These are phyloP conservation scores for Caenorhabditis becei DNA, from an alignment of 2,888 invertebrate species.

Conservation along the genomic window DNA sequence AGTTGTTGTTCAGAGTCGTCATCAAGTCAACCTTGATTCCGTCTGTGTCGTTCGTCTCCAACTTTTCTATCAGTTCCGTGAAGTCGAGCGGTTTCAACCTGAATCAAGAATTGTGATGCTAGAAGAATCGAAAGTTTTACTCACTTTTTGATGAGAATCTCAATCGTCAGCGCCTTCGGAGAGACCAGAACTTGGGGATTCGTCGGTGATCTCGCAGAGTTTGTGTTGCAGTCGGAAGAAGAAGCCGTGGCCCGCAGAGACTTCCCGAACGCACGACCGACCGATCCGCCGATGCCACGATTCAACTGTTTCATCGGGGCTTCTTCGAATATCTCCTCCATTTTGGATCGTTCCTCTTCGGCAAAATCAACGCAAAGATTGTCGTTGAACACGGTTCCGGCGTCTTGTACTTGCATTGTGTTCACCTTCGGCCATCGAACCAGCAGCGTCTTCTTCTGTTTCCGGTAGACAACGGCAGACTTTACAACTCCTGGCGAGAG, in stretches of 20 bases:
- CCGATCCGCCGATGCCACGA: constrained; percentile 53
- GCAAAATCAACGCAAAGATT: constrained; percentile 60
- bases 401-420: constrained; percentile 40
- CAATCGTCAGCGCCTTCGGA: constrained; percentile 59
- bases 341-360: constrained; percentile 56
- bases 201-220: constrained; percentile 26
- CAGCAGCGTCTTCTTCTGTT: constrained; percentile 55
- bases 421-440: constrained; percentile 61
- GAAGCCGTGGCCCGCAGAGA: constrained; percentile 41
- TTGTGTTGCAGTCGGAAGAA: constrained; percentile 25
- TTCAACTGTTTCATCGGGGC: constrained; percentile 46
- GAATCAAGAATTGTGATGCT: neutral
- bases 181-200: constrained; percentile 51
- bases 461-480: constrained; percentile 57
- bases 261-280: constrained; percentile 51
- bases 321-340: constrained; percentile 63
- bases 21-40: constrained; percentile 60
- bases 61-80: constrained; percentile 50
- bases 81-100: constrained; percentile 54
- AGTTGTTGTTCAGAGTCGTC: constrained; percentile 53
- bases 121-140: neutral
- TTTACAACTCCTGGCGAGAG: constrained; percentile 57
- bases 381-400: constrained; percentile 59
- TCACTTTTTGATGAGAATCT: constrained; percentile 59
- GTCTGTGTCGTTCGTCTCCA: constrained; percentile 56